Base-by-base conservation (phyloP, 2,888 invertebrate genomes). In the Petrolisthes manimaculis region DNA sequence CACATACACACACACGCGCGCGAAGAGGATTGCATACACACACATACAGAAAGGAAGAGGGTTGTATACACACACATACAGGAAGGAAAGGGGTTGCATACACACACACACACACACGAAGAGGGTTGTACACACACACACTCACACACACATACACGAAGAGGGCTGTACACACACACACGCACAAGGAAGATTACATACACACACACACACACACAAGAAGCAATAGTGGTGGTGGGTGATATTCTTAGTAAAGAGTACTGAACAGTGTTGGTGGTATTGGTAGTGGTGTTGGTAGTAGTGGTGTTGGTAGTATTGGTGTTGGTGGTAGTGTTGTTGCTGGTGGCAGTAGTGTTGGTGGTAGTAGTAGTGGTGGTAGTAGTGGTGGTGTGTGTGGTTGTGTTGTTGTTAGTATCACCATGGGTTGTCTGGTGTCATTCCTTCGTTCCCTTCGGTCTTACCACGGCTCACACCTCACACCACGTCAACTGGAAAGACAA, bases 391-490 rank as follows among this genome's bases (percentile, higher is more conserved):
- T 6, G 14, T 6, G 61, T 6, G 14, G 6, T 14, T 61, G 61
- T 61, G 61, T 61, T 6, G 61, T 61, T 6, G 6, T 61, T 6
- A n/a, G 21, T 9, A 61, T 37, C 3, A 37, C 5, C 5, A 92
- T 92, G 92, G 92, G 92, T 67, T 91, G 92, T 84, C 89, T 91
- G 83, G 86, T 91, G 74, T 91, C 91, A 9, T 91, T 91, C 91
- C 89, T 92, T 84, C 84, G 90, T 14, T 91, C 92, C 4, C 86
- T 92, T 3, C 89, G 91, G 8, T 91, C 91, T 14, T 92, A 92
- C 85, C 92, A 92, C 67, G 92, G 92, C 14, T 91, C 91, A 6
- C 92, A 92, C 83, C 85, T 92, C 53, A 91, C 92, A 0, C 91
- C 92, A 2, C 87, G 91, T 18, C 92, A 92, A 84, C 88, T 91